Evolutionary conservation across 92 coral and sea anemone genomes (phyloP).

Genomic region (Heteractis magnifica): DNA sequence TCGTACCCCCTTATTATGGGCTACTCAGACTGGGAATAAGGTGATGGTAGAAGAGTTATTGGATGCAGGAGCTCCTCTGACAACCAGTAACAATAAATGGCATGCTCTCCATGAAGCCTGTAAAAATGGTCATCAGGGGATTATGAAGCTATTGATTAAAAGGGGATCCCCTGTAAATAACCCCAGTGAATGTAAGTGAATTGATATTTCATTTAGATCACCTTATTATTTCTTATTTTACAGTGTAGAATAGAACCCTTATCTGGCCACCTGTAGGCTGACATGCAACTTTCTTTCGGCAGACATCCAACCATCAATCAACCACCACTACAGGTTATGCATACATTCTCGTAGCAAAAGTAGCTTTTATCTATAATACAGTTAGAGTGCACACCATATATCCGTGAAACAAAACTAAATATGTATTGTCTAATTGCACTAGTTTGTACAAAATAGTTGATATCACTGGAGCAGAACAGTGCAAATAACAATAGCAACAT

Average conservation of each 20-base stretch:
- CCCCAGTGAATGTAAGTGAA: constrained; percentile 79
- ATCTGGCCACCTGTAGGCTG: too few relatives aligned
- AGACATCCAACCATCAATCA: too few relatives aligned
- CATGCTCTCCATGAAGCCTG: constrained; percentile 96
- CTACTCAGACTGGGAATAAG: constrained; percentile 60
- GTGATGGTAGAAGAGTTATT: constrained; percentile 71
- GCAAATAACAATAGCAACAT: too few relatives aligned
- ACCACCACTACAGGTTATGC: too few relatives aligned
- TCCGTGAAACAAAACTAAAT: too few relatives aligned
- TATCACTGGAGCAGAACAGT: too few relatives aligned
- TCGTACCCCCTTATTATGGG: constrained; percentile 91
- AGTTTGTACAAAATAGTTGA: too few relatives aligned
- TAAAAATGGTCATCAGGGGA: constrained; percentile 69
- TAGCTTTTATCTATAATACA: too few relatives aligned
- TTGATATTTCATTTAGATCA: not conserved
- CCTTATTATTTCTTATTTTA: not conserved
- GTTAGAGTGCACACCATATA: too few relatives aligned
- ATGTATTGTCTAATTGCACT: too few relatives aligned
- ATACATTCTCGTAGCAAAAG: too few relatives aligned
- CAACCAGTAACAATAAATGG: constrained; percentile 76
- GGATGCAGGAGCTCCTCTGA: constrained; percentile 74
- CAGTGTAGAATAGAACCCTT: not conserved
- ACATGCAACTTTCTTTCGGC: too few relatives aligned
- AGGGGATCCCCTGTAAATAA: constrained; percentile 87
- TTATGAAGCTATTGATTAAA: constrained; percentile 65